Evolutionary conservation across 2,797 vertebrate species (phyloP).

Genomic region (Sebastes iracundus): DNA sequence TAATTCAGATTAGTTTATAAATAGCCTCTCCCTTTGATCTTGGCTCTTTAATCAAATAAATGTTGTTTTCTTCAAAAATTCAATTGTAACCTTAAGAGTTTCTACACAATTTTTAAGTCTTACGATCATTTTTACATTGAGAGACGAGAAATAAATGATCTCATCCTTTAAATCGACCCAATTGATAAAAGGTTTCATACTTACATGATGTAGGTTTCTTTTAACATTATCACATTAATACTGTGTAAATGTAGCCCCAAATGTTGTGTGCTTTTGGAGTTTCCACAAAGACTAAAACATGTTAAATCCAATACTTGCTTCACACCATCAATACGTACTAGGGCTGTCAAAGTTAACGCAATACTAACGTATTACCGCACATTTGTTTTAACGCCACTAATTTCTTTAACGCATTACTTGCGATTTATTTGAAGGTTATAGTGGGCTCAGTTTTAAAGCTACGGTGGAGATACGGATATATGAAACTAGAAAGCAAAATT

Average conservation of each 20-base stretch:
- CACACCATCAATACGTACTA: constrained; percentile 1
- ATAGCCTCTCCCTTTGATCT: constrained; percentile 47
- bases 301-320: neutral
- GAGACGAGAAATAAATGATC: neutral
- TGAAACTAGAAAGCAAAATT: too few relatives aligned
- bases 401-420: too few relatives aligned
- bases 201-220: neutral
- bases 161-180: neutral
- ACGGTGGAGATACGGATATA: too few relatives aligned
- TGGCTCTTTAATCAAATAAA: constrained; percentile 10
- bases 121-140: neutral
- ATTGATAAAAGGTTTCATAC: neutral
- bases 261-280: constrained; percentile 19
- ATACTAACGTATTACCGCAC: too few relatives aligned
- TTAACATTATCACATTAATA: constrained; percentile 33
- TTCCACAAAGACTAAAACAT: constrained; percentile 24
- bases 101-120: constrained; percentile 9
- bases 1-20: constrained; percentile 10
- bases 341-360: too few relatives aligned
- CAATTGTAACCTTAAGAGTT: neutral
- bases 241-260: constrained; percentile 4
- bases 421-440: too few relatives aligned
- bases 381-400: too few relatives aligned
- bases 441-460: too few relatives aligned
- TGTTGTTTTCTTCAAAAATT: constrained; percentile 10